Evolutionary conservation across 1,140 invertebrate genomes (phyloP), one percentile per base, ranked within the genome.

Genomic region (Phymorhynchus buccinoides): DNA sequence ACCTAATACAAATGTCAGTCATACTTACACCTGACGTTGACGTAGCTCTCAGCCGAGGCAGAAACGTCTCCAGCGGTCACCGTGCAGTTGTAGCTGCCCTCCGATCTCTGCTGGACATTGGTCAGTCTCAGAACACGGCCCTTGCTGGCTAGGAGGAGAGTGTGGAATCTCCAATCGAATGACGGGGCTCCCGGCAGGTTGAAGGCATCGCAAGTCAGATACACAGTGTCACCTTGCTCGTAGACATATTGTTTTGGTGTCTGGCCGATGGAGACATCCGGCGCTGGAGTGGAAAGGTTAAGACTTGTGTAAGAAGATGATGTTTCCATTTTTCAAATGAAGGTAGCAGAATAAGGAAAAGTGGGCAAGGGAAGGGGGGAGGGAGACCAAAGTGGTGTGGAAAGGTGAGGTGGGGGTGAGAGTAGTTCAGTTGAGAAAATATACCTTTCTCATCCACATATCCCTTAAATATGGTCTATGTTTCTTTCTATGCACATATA

Each of bases 61-160:
- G 35, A 37, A 27, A 41, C 18, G 37, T 27, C 73, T 16, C 32
- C 32, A 22, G 35, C 22, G 16, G 73, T 41, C 14, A 37, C 73
- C 9, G 73, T 75, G 37, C 73, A 75, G 73, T 22, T 75, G 73
- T 75, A 75, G 18, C 18, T 75, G 14, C 73, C 73, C 73, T 75
- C 73, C 9, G 37, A 39, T 6, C 35, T 41, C 16, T 6, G 14
- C 37, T 41, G 18, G 9, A 75, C 73, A 42, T 75, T 75, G 32
- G 32, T 27, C 73, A 75, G 73, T 41, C 35, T 3, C 4, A 75
- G 37, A 41, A 75, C 14, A 7, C 73, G 73, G 6, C 35, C 73
- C 14, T 16, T 42, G 18, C 14, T 37, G 7, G 32, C 0, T 14
- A 75, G 27, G 14, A 6, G 16, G 14, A 16, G 37, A 30, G 39